Conservation (phyloP, 2,888 invertebrate genomes). For the Bombylius major region DNA sequence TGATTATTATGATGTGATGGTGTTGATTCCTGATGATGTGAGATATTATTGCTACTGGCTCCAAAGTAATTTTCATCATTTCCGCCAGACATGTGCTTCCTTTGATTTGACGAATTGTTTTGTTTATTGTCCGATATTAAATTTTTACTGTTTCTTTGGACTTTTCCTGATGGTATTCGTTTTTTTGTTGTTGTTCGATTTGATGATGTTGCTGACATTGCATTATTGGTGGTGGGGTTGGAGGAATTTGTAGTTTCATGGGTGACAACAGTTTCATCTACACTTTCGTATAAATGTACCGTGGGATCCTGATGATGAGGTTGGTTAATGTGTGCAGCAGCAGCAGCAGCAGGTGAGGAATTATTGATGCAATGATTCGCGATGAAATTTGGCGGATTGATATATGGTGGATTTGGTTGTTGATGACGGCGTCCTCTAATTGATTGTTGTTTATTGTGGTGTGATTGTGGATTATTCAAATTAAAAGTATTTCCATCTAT, state of each 20-base stretch:
- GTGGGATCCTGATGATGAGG: not conserved
- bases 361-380: not conserved
- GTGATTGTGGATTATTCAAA: conserved; percentile 9
- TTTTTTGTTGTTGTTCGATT: conserved; percentile 8
- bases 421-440: conserved; percentile 3
- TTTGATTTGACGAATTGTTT: conserved; percentile 5
- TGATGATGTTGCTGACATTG: not conserved
- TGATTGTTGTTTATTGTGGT: conserved; percentile 9
- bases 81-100: conserved; percentile 4
- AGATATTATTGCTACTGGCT: not conserved
- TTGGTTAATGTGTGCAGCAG: not conserved
- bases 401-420: not conserved
- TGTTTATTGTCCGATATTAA: conserved; percentile 6
- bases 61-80: conserved; percentile 7
- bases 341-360: conserved; percentile 4
- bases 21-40: conserved; percentile 5
- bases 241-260: not conserved
- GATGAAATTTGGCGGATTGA: not conserved
- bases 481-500: conserved; percentile 1
- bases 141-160: conserved; percentile 7
- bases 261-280: conserved; percentile 2
- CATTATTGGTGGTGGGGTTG: not conserved
- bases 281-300: conserved; percentile 10
- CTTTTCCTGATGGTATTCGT: conserved; percentile 5
- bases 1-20: not conserved